Conservation (phyloP, 2,888 invertebrate species). For the Gymnoscelis rufifasciata region DNA sequence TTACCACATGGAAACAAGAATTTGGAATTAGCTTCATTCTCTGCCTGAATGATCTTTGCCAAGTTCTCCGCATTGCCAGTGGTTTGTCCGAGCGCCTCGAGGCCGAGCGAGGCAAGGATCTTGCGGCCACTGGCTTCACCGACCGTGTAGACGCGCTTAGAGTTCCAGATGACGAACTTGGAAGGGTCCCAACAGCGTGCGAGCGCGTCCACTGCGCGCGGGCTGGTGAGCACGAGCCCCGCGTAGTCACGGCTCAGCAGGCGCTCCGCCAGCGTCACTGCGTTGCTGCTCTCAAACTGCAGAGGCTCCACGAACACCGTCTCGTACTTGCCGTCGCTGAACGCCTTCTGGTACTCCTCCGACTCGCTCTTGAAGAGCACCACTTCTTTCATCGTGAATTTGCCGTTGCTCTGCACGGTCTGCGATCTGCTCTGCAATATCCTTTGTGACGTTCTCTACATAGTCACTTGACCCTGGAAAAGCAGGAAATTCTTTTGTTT, state of each 20-base stretch:
- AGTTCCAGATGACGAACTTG: slow-evolving; percentile 55
- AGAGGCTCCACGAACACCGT: slow-evolving; percentile 64
- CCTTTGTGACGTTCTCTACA: slow-evolving; percentile 18
- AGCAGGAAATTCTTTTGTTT: slow-evolving; percentile 39
- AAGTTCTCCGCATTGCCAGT: slow-evolving; percentile 61
- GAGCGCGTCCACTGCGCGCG: slow-evolving; percentile 60
- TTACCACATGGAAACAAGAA: slow-evolving; percentile 69
- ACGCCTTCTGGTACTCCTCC: slow-evolving; percentile 60
- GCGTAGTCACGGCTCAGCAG: slow-evolving; percentile 44
- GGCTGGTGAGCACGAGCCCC: slow-evolving; percentile 61
- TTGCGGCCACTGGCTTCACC: slow-evolving; percentile 53
- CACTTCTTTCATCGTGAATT: slow-evolving; percentile 56
- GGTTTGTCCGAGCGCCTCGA: slow-evolving; percentile 51
- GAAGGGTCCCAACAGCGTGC: slow-evolving; percentile 62
- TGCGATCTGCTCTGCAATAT: no score
- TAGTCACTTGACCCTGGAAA: slow-evolving; percentile 48
- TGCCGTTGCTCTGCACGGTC: slow-evolving; percentile 6
- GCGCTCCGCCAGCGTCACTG: slow-evolving; percentile 40
- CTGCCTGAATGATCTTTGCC: slow-evolving; percentile 49
- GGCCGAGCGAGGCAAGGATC: slow-evolving; percentile 51
- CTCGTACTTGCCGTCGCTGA: slow-evolving; percentile 49
- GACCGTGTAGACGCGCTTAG: slow-evolving; percentile 56
- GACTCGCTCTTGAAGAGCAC: slow-evolving; percentile 63
- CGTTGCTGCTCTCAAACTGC: slow-evolving; percentile 50
- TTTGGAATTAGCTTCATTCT: slow-evolving; percentile 43